Evolutionary conservation across 1,140 invertebrate species (phyloP).

Genomic region (Brachionus manjavacas): DNA sequence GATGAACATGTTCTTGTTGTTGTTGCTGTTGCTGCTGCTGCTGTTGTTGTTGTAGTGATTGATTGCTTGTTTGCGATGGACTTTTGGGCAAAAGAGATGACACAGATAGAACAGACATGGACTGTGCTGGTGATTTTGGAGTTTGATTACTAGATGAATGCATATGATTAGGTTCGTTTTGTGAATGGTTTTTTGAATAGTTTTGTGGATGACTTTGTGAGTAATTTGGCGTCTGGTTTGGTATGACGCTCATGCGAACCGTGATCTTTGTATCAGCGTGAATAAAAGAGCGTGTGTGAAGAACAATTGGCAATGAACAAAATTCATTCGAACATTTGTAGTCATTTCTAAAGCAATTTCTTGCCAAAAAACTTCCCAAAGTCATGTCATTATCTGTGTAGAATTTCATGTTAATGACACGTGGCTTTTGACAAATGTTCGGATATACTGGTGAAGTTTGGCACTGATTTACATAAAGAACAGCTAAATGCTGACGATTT

Average conservation of each 20-base stretch:
- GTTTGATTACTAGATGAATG: background rate
- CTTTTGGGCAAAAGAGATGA: slow-evolving; percentile 1
- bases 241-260: slow-evolving; percentile 28
- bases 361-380: slow-evolving; percentile 83
- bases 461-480: slow-evolving; percentile 87
- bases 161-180: background rate
- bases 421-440: slow-evolving; percentile 80
- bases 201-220: background rate
- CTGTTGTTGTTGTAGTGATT: background rate
- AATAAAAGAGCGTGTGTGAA: slow-evolving; percentile 37
- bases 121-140: background rate
- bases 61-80: background rate
- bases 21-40: background rate
- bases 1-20: background rate
- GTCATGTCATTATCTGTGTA: slow-evolving; percentile 90
- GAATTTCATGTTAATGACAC: slow-evolving; percentile 85
- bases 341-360: slow-evolving; percentile 66
- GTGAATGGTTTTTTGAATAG: background rate
- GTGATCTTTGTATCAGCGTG: slow-evolving; percentile 26
- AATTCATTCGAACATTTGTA: slow-evolving; percentile 30
- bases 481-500: slow-evolving; percentile 79
- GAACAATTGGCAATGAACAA: slow-evolving; percentile 17
- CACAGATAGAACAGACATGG: slow-evolving; percentile 16
- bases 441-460: slow-evolving; percentile 72
- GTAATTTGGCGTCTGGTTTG: background rate